Evolutionary conservation across 2,113 vertebrate genomes (phyloP).

Genomic region (Sus scrofa): T2T-Sscrofa CM000817.6:46811001-46811500

Average conservation of each 20-base stretch:
- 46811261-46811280: not conserved
- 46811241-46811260: conserved; percentile 5
- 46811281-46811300: not conserved
- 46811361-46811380: not conserved
- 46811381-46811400: too few relatives aligned
- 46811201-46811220: not conserved
- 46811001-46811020: not conserved
- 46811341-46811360: not conserved
- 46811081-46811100: not conserved
- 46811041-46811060: not conserved
- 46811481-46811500: not conserved
- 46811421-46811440: not conserved
- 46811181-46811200: not conserved
- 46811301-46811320: not conserved
- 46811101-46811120: not conserved
- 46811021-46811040: not conserved
- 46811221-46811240: not conserved
- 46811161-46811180: not conserved
- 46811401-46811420: not conserved
- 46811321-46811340: not conserved
- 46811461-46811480: accelerated
- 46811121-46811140: not conserved
- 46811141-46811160: not conserved
- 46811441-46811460: not conserved
- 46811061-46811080: accelerated